Conservation (phyloP, 2,113 vertebrate genomes). For the Malaclemys terrapin region DNA sequence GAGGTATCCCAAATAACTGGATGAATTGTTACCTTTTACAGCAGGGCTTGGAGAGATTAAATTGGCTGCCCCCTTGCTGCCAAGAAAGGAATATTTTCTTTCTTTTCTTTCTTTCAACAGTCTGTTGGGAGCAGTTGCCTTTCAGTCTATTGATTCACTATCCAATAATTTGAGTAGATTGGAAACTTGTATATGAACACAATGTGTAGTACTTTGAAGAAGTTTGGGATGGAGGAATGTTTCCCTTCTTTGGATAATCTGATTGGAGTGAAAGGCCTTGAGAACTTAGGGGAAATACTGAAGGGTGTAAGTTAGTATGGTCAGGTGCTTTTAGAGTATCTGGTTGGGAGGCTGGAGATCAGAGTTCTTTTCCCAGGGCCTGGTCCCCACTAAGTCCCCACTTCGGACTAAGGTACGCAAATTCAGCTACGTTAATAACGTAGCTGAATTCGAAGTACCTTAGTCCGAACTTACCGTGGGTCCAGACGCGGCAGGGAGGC, state of each 20-base stretch:
- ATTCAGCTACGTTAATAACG: too few relatives aligned
- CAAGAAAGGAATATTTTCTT: conserved; percentile 9
- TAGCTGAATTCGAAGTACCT: too few relatives aligned
- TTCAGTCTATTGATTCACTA: background rate
- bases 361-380: background rate
- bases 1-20: background rate
- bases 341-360: background rate
- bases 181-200: background rate
- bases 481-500: too few relatives aligned
- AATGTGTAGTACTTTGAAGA: background rate
- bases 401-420: too few relatives aligned
- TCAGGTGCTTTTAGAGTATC: background rate
- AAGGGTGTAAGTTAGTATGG: background rate
- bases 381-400: too few relatives aligned
- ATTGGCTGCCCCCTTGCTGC: background rate
- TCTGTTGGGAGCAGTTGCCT: background rate
- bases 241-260: background rate
- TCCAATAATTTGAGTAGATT: background rate
- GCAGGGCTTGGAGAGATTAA: background rate
- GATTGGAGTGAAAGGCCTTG: background rate
- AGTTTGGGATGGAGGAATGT: background rate
- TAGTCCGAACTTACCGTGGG: too few relatives aligned
- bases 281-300: background rate
- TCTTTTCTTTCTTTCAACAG: background rate
- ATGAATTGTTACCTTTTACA: background rate